Evolutionary conservation across 2,797 vertebrate genomes (phyloP).

Genomic region (Microctenopoma steveboyesi): DNA sequence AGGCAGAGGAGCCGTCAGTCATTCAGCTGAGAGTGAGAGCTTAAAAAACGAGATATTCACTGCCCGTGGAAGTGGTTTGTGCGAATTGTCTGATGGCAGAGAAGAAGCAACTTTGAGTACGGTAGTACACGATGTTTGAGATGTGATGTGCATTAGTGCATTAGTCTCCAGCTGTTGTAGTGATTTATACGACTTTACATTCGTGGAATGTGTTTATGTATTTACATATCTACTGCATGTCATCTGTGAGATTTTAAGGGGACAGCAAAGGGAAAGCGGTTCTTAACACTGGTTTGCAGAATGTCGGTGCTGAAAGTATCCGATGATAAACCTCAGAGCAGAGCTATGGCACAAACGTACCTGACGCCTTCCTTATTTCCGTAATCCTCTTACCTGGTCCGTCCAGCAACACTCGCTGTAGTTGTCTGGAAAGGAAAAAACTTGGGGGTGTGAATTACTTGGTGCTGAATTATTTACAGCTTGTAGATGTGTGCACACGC

Average conservation of each 20-base stretch:
- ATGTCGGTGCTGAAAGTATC: background rate
- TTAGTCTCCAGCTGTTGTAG: background rate
- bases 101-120: background rate
- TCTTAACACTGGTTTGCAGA: background rate
- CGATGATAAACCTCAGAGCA: background rate
- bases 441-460: constrained; percentile 13
- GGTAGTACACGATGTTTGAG: background rate
- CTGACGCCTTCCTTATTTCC: constrained; percentile 23
- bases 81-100: background rate
- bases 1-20: constrained; percentile 60
- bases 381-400: constrained; percentile 34
- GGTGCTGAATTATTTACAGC: constrained; percentile 38
- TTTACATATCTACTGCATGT: constrained; percentile 4
- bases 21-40: constrained; percentile 30
- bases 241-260: constrained; percentile 13
- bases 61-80: constrained; percentile 10
- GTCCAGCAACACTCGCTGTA: constrained; percentile 3
- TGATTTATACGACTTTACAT: background rate
- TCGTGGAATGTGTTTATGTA: background rate
- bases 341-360: constrained; percentile 17
- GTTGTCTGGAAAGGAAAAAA: constrained; percentile 19
- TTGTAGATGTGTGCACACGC: constrained; percentile 5
- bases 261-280: background rate
- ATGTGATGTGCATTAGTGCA: background rate
- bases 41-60: constrained; percentile 32